Conservation (phyloP, 2,113 vertebrate species). For the Puntigrus tetrazona region DNA sequence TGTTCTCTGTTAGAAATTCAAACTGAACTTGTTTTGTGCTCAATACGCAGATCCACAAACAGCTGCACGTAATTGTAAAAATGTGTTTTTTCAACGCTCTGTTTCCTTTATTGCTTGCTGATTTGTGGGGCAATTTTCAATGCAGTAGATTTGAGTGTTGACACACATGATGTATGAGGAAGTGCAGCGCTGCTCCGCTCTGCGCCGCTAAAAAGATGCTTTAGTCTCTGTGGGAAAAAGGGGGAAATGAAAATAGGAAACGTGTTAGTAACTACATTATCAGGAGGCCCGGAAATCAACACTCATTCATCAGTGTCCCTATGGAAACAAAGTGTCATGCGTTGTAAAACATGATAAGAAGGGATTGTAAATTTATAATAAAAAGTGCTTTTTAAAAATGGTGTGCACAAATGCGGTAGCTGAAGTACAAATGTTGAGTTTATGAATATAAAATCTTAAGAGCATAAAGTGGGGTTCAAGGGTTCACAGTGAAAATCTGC, state of each 20-base stretch:
- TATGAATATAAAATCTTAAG: not conserved
- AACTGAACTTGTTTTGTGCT: not conserved
- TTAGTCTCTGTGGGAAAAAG: slow-evolving; percentile 24
- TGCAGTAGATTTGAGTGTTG: slow-evolving; percentile 41
- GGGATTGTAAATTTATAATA: not conserved
- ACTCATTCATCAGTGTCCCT: slow-evolving; percentile 40
- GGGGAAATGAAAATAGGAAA: slow-evolving; percentile 44
- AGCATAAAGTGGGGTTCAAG: not conserved
- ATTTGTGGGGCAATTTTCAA: slow-evolving; percentile 44
- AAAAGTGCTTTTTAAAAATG: slow-evolving; percentile 1
- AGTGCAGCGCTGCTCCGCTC: not conserved
- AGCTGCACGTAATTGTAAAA: slow-evolving; percentile 29
- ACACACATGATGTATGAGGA: slow-evolving; percentile 47
- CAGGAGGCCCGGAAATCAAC: slow-evolving; percentile 25
- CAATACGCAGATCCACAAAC: slow-evolving; percentile 16
- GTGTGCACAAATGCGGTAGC: not conserved
- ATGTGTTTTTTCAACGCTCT: slow-evolving; percentile 38
- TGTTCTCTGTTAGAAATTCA: slow-evolving; percentile 7
- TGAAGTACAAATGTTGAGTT: not conserved
- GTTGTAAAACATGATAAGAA: not conserved
- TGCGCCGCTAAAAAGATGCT: slow-evolving; percentile 29
- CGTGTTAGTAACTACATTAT: slow-evolving; percentile 36
- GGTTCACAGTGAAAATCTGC: not conserved
- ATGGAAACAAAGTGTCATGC: slow-evolving; percentile 1
- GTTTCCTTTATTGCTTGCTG: slow-evolving; percentile 41